Base-by-base conservation (phyloP, 2,797 vertebrate genomes). In the Hypotaenidia philippensis region DNA sequence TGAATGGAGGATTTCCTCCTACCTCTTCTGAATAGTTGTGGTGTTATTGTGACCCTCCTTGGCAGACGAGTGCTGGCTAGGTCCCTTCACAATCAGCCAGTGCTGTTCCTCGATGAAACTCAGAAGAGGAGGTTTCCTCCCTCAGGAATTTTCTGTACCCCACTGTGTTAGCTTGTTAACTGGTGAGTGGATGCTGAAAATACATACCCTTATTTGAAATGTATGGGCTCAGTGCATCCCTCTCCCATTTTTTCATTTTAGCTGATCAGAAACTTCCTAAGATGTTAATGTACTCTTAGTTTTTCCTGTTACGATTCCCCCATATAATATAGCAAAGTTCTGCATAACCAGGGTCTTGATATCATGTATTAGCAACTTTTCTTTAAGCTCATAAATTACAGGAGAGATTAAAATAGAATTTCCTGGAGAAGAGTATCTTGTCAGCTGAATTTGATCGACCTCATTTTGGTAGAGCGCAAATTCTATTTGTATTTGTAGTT, bases 371-470 rank as follows among this genome's bases (percentile, higher is more conserved):
- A 83, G 25, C 50, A 69, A 52, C 50, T 93, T 94, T 91, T 86
- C 76, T 90, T 93, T 55, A 69, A 57, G 59, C 27, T 79, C 23
- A 3, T 93, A 88, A 95, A 66, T 93, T 90, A 86, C 47, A 76
- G 72, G 55, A 55, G 76, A 52, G 83, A 84, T 96, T 94, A 94
- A 94, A 94, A 93, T 94, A 93, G 80, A 90, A 93, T 94, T 94
- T 94, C 70, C 87, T 74, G 79, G 79, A 94, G 83, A 90, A 59
- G 76, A 65, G 38, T 77, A 36, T 87, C 84, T 93, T 95, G 89
- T 88, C 93, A 90, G 74, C 89, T 95, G 89, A 91, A 92, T 94
- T 94, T 79, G 84, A 92, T 92, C 40, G 10, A 93, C 74, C 77
- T 7, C 36, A 1, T 94, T 96, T 93, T 91, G 63, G 66, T 82